phyloP scores from a whole-genome alignment of 2,113 vertebrate genomes.

The Melanerpes formicivorus region DNA sequence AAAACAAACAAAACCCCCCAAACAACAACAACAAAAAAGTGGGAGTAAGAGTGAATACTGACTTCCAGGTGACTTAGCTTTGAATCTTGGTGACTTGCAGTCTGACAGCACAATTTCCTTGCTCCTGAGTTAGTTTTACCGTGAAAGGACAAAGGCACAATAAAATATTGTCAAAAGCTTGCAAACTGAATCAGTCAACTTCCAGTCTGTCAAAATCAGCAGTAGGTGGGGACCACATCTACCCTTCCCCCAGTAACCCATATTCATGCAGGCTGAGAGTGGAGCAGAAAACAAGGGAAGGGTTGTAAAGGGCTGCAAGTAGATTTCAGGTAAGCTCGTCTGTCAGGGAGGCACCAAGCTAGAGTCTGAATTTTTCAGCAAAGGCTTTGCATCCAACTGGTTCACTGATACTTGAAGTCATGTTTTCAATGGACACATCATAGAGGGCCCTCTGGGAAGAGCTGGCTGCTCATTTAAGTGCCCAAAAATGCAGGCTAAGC shows the following conservation, averaged over 20 bases:
- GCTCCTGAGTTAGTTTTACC: neutral
- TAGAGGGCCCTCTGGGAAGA: neutral
- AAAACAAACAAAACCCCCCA: too few relatives aligned
- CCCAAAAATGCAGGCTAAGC: slow-evolving; percentile 9
- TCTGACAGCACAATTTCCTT: neutral
- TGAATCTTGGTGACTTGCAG: neutral
- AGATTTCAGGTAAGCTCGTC: neutral
- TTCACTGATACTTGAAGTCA: neutral
- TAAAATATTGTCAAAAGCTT: neutral
- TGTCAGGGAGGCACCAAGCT: neutral
- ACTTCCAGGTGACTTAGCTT: slow-evolving; percentile 25
- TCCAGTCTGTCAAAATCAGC: neutral
- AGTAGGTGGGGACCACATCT: neutral
- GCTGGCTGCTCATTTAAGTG: neutral
- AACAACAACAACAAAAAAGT: neutral
- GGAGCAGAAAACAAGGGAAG: neutral
- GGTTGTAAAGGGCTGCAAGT: neutral
- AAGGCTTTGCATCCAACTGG: neutral
- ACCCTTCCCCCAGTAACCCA: neutral
- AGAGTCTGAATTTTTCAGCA: neutral
- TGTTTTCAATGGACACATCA: slow-evolving; percentile 3
- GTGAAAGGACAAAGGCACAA: neutral
- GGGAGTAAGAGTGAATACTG: neutral
- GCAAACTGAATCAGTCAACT: neutral
- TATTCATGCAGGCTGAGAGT: neutral